Evolutionary conservation across 1,140 invertebrate species (phyloP).

Genomic region (Saxidomus purpurata): DNA sequence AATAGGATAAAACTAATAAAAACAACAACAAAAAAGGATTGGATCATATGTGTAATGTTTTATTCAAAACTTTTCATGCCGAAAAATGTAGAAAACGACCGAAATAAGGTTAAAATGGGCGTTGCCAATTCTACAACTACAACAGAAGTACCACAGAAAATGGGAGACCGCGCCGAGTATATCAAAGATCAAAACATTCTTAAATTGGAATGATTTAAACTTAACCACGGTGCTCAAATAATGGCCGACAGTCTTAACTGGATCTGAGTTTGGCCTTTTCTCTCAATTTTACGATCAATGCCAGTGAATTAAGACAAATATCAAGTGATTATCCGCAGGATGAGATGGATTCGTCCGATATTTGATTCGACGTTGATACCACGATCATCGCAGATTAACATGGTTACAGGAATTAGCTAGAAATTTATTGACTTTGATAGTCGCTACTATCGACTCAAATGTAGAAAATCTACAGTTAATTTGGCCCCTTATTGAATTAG

Average conservation of each 20-base stretch:
- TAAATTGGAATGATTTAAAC: background rate
- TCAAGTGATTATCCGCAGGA: slow-evolving; percentile 45
- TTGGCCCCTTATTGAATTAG: slow-evolving; percentile 52
- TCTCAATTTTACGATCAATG: slow-evolving; percentile 49
- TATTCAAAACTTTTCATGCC: background rate
- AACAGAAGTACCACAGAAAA: background rate
- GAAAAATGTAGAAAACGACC: background rate
- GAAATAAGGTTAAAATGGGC: background rate
- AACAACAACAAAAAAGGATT: too few species aligned
- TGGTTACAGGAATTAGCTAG: slow-evolving; percentile 30
- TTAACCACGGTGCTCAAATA: background rate
- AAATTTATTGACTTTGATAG: slow-evolving; percentile 59
- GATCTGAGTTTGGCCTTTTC: background rate
- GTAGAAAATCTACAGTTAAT: slow-evolving; percentile 64
- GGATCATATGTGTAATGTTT: background rate
- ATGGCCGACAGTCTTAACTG: background rate
- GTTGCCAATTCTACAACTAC: background rate
- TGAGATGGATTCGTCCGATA: slow-evolving; percentile 57
- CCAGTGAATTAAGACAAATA: slow-evolving; percentile 54
- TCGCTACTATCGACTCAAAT: slow-evolving; percentile 26
- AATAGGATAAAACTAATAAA: too few species aligned
- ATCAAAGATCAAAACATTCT: background rate
- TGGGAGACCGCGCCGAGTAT: background rate
- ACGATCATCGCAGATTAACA: slow-evolving; percentile 57
- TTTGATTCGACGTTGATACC: slow-evolving; percentile 60